These are phyloP conservation scores for Bergia puertoricense DNA, from an alignment of 92 coral and sea anemone species.

Conservation along the genomic window DNA sequence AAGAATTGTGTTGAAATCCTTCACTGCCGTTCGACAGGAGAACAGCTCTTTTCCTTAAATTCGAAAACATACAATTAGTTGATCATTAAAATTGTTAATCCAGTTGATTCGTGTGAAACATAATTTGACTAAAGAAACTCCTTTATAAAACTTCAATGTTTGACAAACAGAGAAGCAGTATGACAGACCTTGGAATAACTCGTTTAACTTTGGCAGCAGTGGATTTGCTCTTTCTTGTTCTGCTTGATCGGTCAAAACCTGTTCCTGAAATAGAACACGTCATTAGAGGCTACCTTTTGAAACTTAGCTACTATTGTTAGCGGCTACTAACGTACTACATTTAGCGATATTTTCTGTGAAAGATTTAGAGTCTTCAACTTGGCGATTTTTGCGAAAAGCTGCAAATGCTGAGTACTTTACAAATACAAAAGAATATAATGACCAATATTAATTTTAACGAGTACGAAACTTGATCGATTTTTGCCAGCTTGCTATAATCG, in stretches of 20 bases:
- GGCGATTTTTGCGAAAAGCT: no score
- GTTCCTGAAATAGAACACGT: conserved; percentile 58
- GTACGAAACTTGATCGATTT: no score
- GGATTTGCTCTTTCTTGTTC: conserved; percentile 73
- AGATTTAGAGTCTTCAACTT: no score
- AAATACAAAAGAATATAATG: no score
- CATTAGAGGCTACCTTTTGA: background rate
- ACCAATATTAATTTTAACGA: no score
- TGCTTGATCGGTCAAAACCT: conserved; percentile 78
- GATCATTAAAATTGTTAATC: no score
- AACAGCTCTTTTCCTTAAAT: conserved; percentile 74
- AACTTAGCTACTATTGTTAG: no score
- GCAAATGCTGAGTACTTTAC: no score
- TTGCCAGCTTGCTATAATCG: no score
- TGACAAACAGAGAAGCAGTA: background rate
- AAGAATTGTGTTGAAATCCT: conserved; percentile 74
- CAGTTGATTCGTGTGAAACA: background rate
- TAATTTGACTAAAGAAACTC: background rate
- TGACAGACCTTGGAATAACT: conserved; percentile 66
- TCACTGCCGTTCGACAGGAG: conserved; percentile 82
- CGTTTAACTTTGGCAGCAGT: conserved; percentile 68
- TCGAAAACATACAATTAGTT: background rate
- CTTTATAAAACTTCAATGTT: background rate
- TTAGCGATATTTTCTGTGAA: no score
- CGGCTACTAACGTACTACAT: no score